These are phyloP conservation scores for Drosophila subobscura DNA, from an alignment of 1,140 invertebrate species.

Conservation along the genomic window DNA sequence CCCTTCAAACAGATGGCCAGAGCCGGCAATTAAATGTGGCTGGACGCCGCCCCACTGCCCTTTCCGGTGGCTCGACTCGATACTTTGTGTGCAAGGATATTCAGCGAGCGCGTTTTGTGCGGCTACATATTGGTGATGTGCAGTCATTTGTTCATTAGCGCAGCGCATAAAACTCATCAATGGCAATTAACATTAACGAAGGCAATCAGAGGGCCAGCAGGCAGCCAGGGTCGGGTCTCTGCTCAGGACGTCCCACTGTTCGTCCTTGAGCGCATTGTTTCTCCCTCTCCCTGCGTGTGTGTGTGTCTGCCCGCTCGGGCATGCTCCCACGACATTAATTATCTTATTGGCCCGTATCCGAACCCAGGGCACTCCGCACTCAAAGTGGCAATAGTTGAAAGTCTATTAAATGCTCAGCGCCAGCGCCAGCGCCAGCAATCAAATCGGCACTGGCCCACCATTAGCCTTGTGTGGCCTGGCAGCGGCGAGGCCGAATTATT, in stretches of 20 bases:
- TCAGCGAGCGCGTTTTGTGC: slow-evolving; percentile 1
- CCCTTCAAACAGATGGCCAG: slow-evolving; percentile 23
- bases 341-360: slow-evolving; percentile 64
- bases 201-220: slow-evolving; percentile 63
- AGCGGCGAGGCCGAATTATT: slow-evolving; percentile 52
- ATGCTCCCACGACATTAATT: slow-evolving; percentile 75
- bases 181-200: slow-evolving; percentile 80
- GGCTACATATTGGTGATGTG: slow-evolving; percentile 66
- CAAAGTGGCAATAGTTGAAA: slow-evolving; percentile 81
- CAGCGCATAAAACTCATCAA: slow-evolving; percentile 80
- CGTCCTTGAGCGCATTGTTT: slow-evolving; percentile 40
- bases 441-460: slow-evolving; percentile 31
- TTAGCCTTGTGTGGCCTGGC: neutral
- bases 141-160: slow-evolving; percentile 81
- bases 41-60: slow-evolving; percentile 12
- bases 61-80: slow-evolving; percentile 1
- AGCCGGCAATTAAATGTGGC: slow-evolving; percentile 62
- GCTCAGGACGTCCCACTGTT: neutral
- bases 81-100: slow-evolving; percentile 34
- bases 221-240: no score
- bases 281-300: neutral
- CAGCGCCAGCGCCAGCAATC: slow-evolving; percentile 25
- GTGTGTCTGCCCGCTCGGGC: neutral
- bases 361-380: slow-evolving; percentile 7
- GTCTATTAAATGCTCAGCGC: slow-evolving; percentile 68